Conservation (phyloP, 2,113 vertebrate species). For the Reinhardtius hippoglossoides region DNA sequence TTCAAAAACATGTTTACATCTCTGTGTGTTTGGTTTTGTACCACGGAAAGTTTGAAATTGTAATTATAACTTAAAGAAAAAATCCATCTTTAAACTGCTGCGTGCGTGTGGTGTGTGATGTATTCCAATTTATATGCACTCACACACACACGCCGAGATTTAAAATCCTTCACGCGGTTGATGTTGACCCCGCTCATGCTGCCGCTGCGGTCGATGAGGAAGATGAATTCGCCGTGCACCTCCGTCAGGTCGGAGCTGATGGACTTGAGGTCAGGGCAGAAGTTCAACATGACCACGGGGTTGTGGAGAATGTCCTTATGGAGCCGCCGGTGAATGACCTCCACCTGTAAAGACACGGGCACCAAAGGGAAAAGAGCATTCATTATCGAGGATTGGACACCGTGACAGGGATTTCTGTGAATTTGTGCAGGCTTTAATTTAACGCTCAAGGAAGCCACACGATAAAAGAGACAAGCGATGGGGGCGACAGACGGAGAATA, state of each 20-base stretch:
- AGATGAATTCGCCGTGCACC: slow-evolving; percentile 93
- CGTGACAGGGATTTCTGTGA: background rate
- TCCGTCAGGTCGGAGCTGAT: slow-evolving; percentile 84
- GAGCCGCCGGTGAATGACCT: slow-evolving; percentile 92
- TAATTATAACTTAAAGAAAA: background rate
- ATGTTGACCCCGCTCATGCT: slow-evolving; percentile 90
- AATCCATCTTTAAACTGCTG: background rate
- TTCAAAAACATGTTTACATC: slow-evolving; percentile 22
- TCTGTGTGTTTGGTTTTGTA: too few relatives aligned
- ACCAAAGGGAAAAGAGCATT: background rate
- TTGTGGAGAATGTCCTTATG: slow-evolving; percentile 95
- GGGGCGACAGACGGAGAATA: slow-evolving; percentile 28
- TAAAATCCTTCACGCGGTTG: slow-evolving; percentile 86
- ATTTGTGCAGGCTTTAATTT: slow-evolving; percentile 6
- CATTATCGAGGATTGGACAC: background rate
- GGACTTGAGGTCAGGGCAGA: slow-evolving; percentile 90
- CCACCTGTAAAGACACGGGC: slow-evolving; percentile 78
- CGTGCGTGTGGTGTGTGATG: background rate
- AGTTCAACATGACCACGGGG: slow-evolving; percentile 94
- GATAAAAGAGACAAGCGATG: slow-evolving; percentile 10
- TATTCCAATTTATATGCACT: background rate
- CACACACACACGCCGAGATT: background rate
- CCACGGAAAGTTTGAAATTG: too few relatives aligned
- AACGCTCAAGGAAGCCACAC: background rate
- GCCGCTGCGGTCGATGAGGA: slow-evolving; percentile 92